Conservation (phyloP, 2,113 vertebrate species). For the Xenopus borealis region DNA sequence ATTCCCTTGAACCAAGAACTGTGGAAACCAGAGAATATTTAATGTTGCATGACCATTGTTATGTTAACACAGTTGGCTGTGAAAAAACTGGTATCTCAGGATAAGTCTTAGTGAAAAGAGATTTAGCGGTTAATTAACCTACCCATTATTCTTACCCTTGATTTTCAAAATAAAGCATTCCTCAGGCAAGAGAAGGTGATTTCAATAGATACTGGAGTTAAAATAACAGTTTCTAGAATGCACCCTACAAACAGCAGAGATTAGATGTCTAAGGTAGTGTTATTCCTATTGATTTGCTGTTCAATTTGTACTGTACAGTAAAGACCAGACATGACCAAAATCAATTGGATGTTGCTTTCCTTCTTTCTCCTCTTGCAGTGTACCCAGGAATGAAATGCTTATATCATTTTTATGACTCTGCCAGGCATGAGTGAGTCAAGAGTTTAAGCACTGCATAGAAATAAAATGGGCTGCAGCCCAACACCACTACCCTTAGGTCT, state of each 20-base stretch:
- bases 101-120: background rate
- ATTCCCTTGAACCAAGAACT: too few relatives aligned
- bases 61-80: too few relatives aligned
- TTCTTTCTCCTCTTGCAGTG: conserved; percentile 47
- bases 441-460: conserved; percentile 54
- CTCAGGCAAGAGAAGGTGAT: too few relatives aligned
- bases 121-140: conserved; percentile 26
- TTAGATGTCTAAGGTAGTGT: conserved; percentile 59
- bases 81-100: too few relatives aligned
- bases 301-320: conserved; percentile 65
- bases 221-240: conserved; percentile 48
- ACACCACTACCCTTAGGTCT: conserved; percentile 34
- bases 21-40: too few relatives aligned
- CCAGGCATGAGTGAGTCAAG: conserved; percentile 59
- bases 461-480: conserved; percentile 41
- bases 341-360: conserved; percentile 55
- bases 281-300: conserved; percentile 68
- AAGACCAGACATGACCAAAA: conserved; percentile 62
- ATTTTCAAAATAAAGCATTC: background rate
- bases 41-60: too few relatives aligned
- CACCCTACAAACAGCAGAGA: conserved; percentile 51
- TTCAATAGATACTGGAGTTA: conserved; percentile 41
- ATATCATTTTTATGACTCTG: conserved; percentile 66
- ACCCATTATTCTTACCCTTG: conserved; percentile 20
- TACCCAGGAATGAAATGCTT: conserved; percentile 60